Evolutionary conservation across 2,888 invertebrate genomes (phyloP), one percentile per base, ranked within the genome.

Genomic region (Ophioninae sp.): DNA sequence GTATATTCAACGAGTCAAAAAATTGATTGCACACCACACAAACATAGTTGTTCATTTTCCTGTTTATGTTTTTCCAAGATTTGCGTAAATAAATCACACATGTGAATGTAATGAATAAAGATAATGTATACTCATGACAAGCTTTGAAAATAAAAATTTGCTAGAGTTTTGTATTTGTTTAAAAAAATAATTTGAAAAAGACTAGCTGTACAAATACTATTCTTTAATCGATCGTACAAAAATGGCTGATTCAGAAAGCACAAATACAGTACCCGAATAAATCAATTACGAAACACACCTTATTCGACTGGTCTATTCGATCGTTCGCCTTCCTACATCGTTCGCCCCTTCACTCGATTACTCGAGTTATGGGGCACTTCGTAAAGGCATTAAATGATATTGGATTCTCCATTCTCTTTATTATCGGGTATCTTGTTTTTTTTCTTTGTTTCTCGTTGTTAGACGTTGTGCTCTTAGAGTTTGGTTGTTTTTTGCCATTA

Each of bases 241-340:
- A 20, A 22, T 39, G 20, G 13, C 7, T 65, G n/a, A 20, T 63
- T 58, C 7, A 79, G 22, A 56, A 67, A 22, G 51, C 44, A 39
- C n/a, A 17, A 17, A 23, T 68, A 37, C 37, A 67, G 63, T 37
- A 61, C 17, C 51, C 51, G 63, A 74, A 80, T 68, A 69, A 68
- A 74, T 80, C 69, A 65, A 80, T 80, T 74, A 69, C 74, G 61
- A 59, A 64, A 22, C 74, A 69, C 72, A 67, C 51, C 58, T 68
- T 44, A 23, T 37, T 73, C 20, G 74, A 61, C 37, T 74, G 39
- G 37, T 74, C 65, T n/a, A 64, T 69, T 69, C 63, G 63, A 75
- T 80, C 74, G 74, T 75, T 39, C 23, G 37, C 10, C 56, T 7
- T 41, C 22, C 30, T 22, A 37, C n/a, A 10, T 13, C 7, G 22